Evolutionary conservation across 2,888 invertebrate genomes (phyloP).

Genomic region (Cantharis nigra): DNA sequence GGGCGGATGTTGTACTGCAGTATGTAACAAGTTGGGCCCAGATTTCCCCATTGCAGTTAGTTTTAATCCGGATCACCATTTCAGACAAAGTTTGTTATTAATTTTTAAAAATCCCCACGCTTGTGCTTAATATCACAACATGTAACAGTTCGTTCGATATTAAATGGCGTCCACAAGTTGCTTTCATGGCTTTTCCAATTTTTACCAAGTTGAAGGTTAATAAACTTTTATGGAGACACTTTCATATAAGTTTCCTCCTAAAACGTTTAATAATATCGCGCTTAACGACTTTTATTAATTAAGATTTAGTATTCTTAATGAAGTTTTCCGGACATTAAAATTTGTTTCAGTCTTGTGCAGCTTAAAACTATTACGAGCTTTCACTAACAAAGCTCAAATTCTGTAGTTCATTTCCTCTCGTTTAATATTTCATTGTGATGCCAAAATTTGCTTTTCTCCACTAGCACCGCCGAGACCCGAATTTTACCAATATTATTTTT

Average conservation of each 20-base stretch:
- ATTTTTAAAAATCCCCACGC: constrained; percentile 29
- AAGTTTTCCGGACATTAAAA: constrained; percentile 18
- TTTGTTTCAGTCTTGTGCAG: neutral
- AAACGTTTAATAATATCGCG: constrained; percentile 13
- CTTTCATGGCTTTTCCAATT: constrained; percentile 19
- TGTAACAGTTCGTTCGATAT: constrained; percentile 16
- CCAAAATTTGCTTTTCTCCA: neutral
- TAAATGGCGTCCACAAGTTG: constrained; percentile 18
- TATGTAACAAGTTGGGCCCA: constrained; percentile 21
- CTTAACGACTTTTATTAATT: constrained; percentile 13
- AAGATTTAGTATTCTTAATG: constrained; percentile 21
- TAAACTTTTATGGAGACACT: constrained; percentile 32
- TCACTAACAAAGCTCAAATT: neutral
- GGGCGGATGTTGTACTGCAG: constrained; percentile 12
- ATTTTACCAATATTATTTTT: neutral
- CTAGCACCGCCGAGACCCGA: neutral
- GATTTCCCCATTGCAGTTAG: constrained; percentile 11
- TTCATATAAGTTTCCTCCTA: constrained; percentile 21
- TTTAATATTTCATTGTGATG: neutral
- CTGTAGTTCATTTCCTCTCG: neutral
- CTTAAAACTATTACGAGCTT: neutral
- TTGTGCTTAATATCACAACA: constrained; percentile 22
- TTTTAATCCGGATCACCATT: constrained; percentile 27
- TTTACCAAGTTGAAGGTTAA: constrained; percentile 30
- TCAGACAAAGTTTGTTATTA: constrained; percentile 29